Evolutionary conservation across 2,113 vertebrate genomes (phyloP).

Genomic region (Lophius piscatorius): DNA sequence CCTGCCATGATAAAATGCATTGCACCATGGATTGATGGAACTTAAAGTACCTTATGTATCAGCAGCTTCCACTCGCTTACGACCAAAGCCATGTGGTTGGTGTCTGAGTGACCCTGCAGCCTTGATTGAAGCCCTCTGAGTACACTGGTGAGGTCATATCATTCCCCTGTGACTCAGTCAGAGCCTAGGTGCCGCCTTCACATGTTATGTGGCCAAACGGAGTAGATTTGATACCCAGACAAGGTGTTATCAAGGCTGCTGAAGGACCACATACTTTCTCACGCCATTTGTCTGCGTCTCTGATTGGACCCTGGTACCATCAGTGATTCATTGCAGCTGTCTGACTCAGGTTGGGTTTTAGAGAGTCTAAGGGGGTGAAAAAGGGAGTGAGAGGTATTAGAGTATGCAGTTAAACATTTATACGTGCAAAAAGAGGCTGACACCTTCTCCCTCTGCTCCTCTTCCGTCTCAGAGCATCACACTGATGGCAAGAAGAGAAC

Average conservation of each 20-base stretch:
- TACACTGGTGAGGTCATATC: constrained; percentile 47
- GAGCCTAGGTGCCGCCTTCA: constrained; percentile 12
- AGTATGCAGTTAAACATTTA: constrained; percentile 73
- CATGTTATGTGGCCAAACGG: not conserved
- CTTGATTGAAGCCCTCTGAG: constrained; percentile 55
- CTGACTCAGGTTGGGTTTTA: constrained; percentile 43
- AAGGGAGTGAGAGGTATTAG: constrained; percentile 27
- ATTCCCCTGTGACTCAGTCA: constrained; percentile 51
- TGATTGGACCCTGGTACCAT: constrained; percentile 66
- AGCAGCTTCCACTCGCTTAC: constrained; percentile 29
- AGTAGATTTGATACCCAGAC: constrained; percentile 37
- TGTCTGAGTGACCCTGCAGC: constrained; percentile 40
- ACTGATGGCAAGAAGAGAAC: constrained; percentile 63
- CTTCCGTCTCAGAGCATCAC: constrained; percentile 50
- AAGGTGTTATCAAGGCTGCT: constrained; percentile 57
- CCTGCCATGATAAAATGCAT: constrained; percentile 29
- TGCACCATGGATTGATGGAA: constrained; percentile 21
- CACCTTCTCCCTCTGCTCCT: constrained; percentile 28
- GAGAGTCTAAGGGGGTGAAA: constrained; percentile 8
- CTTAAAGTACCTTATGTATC: constrained; percentile 9
- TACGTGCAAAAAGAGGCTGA: constrained; percentile 50
- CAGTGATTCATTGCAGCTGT: constrained; percentile 68
- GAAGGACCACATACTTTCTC: constrained; percentile 64
- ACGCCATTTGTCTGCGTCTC: constrained; percentile 50
- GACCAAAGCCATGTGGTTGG: constrained; percentile 33